Evolutionary conservation across 2,797 vertebrate species (phyloP).

Genomic region (Morelia viridis): DNA sequence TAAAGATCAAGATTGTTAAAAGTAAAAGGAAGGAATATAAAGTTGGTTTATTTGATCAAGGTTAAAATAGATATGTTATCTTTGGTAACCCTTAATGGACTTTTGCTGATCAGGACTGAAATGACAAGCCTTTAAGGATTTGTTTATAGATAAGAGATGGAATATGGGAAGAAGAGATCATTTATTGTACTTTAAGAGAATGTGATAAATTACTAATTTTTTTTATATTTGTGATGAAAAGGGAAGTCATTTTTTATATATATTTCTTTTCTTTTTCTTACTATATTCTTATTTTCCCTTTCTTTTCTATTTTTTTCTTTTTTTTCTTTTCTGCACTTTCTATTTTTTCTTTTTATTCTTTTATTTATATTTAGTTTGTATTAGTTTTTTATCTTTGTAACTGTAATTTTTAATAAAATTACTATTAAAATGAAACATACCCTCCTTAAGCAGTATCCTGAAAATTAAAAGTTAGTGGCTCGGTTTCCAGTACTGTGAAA

Average conservation of each 20-base stretch:
- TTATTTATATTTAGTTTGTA: background rate
- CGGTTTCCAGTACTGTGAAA: background rate
- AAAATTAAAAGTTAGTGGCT: background rate
- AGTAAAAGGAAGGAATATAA: background rate
- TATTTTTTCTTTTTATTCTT: background rate
- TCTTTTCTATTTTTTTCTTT: background rate
- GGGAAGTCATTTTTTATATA: background rate
- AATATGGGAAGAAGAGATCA: background rate
- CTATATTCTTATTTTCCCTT: background rate
- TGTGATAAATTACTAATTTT: background rate
- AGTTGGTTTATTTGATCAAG: background rate
- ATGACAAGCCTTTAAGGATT: background rate
- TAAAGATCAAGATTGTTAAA: background rate
- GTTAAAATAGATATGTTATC: background rate
- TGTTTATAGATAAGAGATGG: background rate
- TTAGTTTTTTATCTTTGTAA: background rate
- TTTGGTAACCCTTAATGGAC: background rate
- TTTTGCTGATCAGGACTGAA: background rate
- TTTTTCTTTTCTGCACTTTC: background rate
- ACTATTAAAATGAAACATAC: background rate
- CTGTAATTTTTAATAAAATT: background rate
- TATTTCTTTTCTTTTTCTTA: background rate
- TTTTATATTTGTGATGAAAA: background rate
- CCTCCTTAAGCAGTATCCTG: background rate
- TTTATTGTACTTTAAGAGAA: background rate